Percentiles rank a stretch among this genome's conserved stretches.
Conservation (phyloP, 30 jellyfish, hydroid and myxozoan species). For the Rhopilema esculentum region DNA sequence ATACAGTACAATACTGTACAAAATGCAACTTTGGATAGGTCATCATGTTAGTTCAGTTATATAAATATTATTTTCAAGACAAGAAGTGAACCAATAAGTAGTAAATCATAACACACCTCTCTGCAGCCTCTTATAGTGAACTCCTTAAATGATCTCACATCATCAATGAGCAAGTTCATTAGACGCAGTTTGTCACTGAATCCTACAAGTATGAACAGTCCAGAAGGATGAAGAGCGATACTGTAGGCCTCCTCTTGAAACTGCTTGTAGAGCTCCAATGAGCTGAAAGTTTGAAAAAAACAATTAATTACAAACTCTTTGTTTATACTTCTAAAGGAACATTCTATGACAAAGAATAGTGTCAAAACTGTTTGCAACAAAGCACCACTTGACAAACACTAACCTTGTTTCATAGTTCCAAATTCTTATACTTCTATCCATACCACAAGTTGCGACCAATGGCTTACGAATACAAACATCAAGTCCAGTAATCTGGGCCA, state of each 20-base stretch:
- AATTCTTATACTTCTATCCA: slow-evolving; percentile 93
- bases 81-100: too few species aligned
- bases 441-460: slow-evolving; percentile 94
- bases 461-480: slow-evolving; percentile 98
- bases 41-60: too few species aligned
- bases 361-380: background rate
- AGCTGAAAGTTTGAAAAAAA: slow-evolving; percentile 35
- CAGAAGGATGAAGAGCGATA: slow-evolving; percentile 97
- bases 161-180: slow-evolving; percentile 95
- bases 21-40: too few species aligned
- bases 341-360: background rate
- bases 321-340: background rate
- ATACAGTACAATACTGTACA: too few species aligned
- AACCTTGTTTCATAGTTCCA: slow-evolving; percentile 98
- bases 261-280: slow-evolving; percentile 91
- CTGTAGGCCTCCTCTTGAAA: slow-evolving; percentile 99
- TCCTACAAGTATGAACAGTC: slow-evolving; percentile 94
- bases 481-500: slow-evolving; percentile 90
- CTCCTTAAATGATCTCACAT: slow-evolving; percentile 92
- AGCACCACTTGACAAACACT: background rate
- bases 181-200: slow-evolving; percentile 95
- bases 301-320: background rate
- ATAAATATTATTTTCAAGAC: too few species aligned
- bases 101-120: slow-evolving; percentile 96
- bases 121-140: slow-evolving; percentile 98